A percentile compares a stretch with the other conserved stretches of the same genome.
Conservation (phyloP, 2,888 invertebrate species). For the Hipparchia sbordonii region DNA sequence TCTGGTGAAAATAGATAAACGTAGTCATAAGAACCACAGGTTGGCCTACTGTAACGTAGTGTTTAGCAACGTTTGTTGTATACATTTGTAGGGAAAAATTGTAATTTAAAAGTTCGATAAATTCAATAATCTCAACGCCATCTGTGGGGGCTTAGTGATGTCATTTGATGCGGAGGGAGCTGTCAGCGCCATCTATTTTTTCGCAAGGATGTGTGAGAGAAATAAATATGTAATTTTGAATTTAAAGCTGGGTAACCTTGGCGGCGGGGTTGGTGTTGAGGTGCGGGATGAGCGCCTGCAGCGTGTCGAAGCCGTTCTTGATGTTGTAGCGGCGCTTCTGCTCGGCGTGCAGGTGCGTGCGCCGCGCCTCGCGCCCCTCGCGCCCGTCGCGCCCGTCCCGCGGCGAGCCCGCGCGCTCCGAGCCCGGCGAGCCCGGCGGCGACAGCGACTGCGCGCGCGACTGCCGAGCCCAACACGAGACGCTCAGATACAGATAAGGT, state of each 20-base stretch:
- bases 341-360: constrained; percentile 97
- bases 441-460: constrained; percentile 33
- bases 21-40: no score
- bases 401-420: constrained; percentile 69
- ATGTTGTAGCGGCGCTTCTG: constrained; percentile 98
- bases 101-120: no score
- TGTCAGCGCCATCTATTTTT: no score
- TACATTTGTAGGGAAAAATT: no score
- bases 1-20: constrained; percentile 61
- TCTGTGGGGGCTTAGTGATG: no score
- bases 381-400: constrained; percentile 47
- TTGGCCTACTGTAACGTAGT: no score
- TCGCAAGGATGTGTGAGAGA: no score
- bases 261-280: constrained; percentile 94
- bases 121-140: no score
- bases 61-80: no score
- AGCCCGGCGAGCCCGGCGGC: constrained; percentile 63
- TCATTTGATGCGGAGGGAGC: no score
- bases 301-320: constrained; percentile 97
- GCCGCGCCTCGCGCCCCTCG: constrained; percentile 86
- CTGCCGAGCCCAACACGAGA: background rate
- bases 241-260: constrained; percentile 74
- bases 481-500: no score
- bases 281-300: constrained; percentile 96
- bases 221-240: no score